Evolutionary conservation across 2,888 invertebrate genomes (phyloP).

Genomic region (Tipula confusa): DNA sequence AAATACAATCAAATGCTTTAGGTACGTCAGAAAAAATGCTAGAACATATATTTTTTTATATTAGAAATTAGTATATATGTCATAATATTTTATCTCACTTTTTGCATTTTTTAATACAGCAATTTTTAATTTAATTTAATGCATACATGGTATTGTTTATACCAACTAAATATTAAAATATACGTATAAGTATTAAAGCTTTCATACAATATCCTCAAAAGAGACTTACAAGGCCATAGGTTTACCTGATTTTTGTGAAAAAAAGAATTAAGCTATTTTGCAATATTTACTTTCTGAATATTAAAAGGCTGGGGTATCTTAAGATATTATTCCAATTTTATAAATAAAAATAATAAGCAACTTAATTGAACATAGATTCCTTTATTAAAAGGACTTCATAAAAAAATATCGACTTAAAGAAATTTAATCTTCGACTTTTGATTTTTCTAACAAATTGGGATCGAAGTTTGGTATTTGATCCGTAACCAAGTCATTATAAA

Average conservation of each 20-base stretch:
- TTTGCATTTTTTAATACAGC: too few relatives aligned
- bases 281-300: not conserved
- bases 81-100: too few relatives aligned
- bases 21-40: too few relatives aligned
- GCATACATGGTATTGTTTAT: too few relatives aligned
- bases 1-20: too few relatives aligned
- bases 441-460: not conserved
- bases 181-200: not conserved
- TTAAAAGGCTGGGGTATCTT: not conserved
- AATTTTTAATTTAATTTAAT: too few relatives aligned
- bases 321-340: too few relatives aligned
- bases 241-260: not conserved
- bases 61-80: too few relatives aligned
- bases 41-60: too few relatives aligned
- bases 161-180: not conserved
- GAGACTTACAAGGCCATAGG: not conserved
- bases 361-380: too few relatives aligned
- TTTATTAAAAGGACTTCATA: too few relatives aligned
- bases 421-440: not conserved
- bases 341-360: too few relatives aligned
- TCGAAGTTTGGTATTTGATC: not conserved
- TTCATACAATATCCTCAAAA: not conserved
- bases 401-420: not conserved
- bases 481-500: not conserved
- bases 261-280: not conserved